Conservation (phyloP, 2,888 invertebrate species). For the Ferdinandea cuprea region DNA sequence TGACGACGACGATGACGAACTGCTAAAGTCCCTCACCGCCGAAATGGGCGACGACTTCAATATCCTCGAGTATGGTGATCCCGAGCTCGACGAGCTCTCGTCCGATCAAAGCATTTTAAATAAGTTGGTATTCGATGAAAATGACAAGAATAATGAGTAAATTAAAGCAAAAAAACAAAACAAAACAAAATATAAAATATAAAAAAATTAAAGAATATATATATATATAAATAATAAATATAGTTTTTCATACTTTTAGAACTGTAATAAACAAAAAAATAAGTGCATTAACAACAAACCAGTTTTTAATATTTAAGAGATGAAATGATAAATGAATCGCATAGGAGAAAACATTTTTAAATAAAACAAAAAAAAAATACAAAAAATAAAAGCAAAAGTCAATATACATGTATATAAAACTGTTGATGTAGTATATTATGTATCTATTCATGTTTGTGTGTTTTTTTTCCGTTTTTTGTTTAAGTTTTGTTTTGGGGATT, state of each 20-base stretch:
- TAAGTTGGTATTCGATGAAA: constrained; percentile 91
- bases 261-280: constrained; percentile 71
- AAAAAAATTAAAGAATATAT: constrained; percentile 53
- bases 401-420: constrained; percentile 63
- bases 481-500: background rate
- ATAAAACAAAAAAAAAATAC: constrained; percentile 53
- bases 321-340: constrained; percentile 18
- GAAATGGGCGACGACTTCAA: constrained; percentile 97
- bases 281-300: constrained; percentile 74
- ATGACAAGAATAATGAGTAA: constrained; percentile 73
- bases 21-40: constrained; percentile 88
- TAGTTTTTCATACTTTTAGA: constrained; percentile 74
- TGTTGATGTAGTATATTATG: constrained; percentile 59
- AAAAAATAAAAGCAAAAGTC: constrained; percentile 47
- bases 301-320: constrained; percentile 70
- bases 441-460: constrained; percentile 40
- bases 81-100: constrained; percentile 92
- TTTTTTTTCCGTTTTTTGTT: constrained; percentile 1
- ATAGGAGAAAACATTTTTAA: constrained; percentile 69
- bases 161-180: constrained; percentile 35
- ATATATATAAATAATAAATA: constrained; percentile 73
- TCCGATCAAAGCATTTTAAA: constrained; percentile 94
- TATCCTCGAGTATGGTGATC: constrained; percentile 97
- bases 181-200: constrained; percentile 11
- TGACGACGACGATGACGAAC: constrained; percentile 94